Percentiles rank a stretch among this genome's conserved stretches.
Conservation (phyloP, 2,888 invertebrate species). For the Cryptocheilus praepositus region DNA sequence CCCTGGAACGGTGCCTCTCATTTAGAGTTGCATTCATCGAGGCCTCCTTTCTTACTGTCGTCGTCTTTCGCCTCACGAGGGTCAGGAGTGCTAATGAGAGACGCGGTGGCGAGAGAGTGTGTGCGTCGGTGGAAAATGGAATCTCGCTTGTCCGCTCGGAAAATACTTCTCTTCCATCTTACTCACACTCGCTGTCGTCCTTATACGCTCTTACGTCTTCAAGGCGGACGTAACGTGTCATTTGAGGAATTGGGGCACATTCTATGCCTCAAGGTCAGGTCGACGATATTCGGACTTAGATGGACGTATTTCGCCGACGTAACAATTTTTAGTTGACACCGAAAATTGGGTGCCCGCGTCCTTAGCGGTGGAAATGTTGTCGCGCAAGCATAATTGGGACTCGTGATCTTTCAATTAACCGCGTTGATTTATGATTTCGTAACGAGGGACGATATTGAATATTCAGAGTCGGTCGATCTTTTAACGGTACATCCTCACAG, state of each 20-base stretch:
- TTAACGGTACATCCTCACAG: too few species aligned
- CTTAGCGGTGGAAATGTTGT: too few species aligned
- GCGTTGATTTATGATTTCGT: too few species aligned
- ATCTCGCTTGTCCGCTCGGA: constrained; percentile 33
- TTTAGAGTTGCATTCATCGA: constrained; percentile 61
- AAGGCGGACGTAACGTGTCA: constrained; percentile 23
- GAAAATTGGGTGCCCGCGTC: too few species aligned
- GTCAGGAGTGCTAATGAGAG: constrained; percentile 16
- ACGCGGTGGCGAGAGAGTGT: constrained; percentile 10
- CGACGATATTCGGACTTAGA: constrained; percentile 10
- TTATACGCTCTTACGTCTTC: too few species aligned
- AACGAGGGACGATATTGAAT: too few species aligned
- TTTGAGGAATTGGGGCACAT: constrained; percentile 41
- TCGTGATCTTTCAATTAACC: too few species aligned
- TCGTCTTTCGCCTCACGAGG: constrained; percentile 23
- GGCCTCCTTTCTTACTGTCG: constrained; percentile 29
- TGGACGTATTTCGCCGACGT: too few species aligned
- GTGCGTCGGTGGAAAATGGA: constrained; percentile 47
- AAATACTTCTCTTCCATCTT: constrained; percentile 21
- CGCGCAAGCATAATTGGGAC: too few species aligned
- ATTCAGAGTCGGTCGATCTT: too few species aligned
- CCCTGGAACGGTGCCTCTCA: constrained; percentile 44
- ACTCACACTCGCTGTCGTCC: background rate
- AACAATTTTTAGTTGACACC: too few species aligned
- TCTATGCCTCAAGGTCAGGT: constrained; percentile 36